Evolutionary conservation across 2,888 invertebrate species (phyloP).

Genomic region (Odontomyia ornata): DNA sequence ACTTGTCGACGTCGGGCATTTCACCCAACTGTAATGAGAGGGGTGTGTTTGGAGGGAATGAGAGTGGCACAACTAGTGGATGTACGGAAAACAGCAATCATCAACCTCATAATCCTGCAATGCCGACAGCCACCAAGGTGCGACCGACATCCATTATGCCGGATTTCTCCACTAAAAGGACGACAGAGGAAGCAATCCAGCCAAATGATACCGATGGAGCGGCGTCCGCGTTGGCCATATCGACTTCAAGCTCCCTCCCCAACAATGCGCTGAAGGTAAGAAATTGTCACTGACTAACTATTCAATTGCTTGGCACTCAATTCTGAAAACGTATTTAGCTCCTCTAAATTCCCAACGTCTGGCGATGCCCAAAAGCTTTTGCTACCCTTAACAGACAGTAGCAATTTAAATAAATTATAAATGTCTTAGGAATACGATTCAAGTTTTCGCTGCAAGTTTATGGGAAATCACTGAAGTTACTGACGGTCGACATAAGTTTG

Average conservation of each 20-base stretch:
- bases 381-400: no score
- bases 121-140: conserved; percentile 6
- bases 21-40: neutral
- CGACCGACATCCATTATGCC: conserved; percentile 33
- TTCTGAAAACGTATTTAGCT: neutral
- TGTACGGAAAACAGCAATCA: conserved; percentile 28
- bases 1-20: neutral
- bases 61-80: neutral
- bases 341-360: neutral
- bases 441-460: no score
- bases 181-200: neutral
- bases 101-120: conserved; percentile 25
- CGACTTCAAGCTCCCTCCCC: conserved; percentile 1
- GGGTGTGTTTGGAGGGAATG: neutral
- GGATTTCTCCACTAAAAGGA: conserved; percentile 4
- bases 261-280: conserved; percentile 25
- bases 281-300: neutral
- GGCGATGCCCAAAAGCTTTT: neutral
- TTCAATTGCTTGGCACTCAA: neutral
- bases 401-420: no score
- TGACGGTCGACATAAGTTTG: no score
- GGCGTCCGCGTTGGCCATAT: conserved; percentile 9
- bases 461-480: no score
- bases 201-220: neutral
- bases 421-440: no score